phyloP scores from a whole-genome alignment of 35 echinoderm and acorn worm genomes.

The Heliocidaris tuberculata region DNA sequence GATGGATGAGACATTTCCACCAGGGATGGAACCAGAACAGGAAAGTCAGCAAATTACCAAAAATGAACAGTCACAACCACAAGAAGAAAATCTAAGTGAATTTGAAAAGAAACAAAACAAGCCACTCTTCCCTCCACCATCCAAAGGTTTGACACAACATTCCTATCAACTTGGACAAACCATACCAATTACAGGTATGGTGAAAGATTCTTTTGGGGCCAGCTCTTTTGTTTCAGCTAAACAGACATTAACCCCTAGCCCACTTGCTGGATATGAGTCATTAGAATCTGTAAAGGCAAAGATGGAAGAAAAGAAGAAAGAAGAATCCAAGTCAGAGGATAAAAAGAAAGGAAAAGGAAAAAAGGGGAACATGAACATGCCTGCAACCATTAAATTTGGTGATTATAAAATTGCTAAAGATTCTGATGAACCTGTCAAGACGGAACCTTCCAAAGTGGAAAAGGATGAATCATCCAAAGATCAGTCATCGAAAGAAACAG shows the following conservation, averaged over 20 bases:
- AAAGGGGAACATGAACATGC: background rate
- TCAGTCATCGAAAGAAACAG: too few relatives aligned
- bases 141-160: constrained; percentile 27
- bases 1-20: constrained; percentile 21
- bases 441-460: background rate
- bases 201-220: background rate
- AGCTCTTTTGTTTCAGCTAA: constrained; percentile 30
- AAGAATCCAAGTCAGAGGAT: background rate
- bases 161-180: background rate
- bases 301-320: background rate
- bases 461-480: background rate
- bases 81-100: background rate
- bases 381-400: background rate
- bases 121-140: constrained; percentile 30
- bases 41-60: background rate
- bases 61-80: background rate
- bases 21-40: constrained; percentile 31
- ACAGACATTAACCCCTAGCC: constrained; percentile 7
- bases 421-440: background rate
- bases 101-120: constrained; percentile 25
- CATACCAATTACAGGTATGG: constrained; percentile 37
- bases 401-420: background rate
- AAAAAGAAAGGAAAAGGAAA: constrained; percentile 22
- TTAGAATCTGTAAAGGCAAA: constrained; percentile 22
- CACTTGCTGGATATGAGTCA: constrained; percentile 25